phyloP scores from a whole-genome alignment of 2,888 invertebrate genomes.

The Eupelmus urozonus region DNA sequence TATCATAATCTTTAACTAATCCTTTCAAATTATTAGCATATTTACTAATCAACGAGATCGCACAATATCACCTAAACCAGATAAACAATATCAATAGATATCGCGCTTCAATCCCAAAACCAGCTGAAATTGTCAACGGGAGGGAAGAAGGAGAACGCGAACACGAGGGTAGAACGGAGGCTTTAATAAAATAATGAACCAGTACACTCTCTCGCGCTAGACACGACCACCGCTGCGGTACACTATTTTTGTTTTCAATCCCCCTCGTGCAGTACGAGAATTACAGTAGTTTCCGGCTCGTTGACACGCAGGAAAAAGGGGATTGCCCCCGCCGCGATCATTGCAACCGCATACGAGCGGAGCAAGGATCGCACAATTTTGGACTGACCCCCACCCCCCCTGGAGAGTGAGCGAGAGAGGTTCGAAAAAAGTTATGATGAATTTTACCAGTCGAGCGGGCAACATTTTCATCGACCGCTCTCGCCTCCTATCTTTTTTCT shows the following conservation, averaged over 20 bases:
- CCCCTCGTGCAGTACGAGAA: conserved; percentile 12
- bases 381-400: no score
- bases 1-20: no score
- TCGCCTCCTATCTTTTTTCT: background rate
- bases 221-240: conserved; percentile 10
- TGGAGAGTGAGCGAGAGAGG: no score
- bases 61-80: background rate
- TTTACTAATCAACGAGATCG: no score
- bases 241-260: conserved; percentile 51
- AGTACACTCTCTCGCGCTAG: background rate
- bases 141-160: conserved; percentile 23
- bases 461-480: conserved; percentile 14
- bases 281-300: conserved; percentile 48
- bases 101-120: background rate
- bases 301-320: conserved; percentile 37
- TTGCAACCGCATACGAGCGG: conserved; percentile 11
- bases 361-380: background rate
- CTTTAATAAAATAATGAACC: conserved; percentile 52
- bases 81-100: background rate
- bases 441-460: background rate
- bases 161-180: background rate
- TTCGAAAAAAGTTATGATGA: conserved; percentile 18
- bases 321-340: conserved; percentile 5
- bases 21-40: no score
- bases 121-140: conserved; percentile 45